These are phyloP conservation scores for Champsocephalus esox DNA, from an alignment of 2,797 vertebrate genomes.

Conservation along the genomic window DNA sequence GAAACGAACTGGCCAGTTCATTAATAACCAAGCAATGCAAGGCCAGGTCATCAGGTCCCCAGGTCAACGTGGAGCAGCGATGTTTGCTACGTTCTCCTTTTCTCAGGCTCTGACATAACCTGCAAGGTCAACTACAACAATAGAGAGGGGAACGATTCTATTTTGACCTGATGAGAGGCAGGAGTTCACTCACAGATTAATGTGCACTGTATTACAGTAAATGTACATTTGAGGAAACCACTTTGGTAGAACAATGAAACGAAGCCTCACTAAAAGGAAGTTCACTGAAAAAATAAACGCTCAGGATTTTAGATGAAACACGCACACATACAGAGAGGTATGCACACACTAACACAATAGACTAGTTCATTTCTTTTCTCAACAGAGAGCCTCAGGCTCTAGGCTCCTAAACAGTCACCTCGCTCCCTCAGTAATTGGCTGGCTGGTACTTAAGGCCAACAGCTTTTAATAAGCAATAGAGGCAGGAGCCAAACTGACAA, in stretches of 20 bases:
- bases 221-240: slow-evolving; percentile 76
- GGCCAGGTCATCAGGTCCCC: slow-evolving; percentile 62
- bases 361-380: slow-evolving; percentile 54
- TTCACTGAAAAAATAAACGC: slow-evolving; percentile 67
- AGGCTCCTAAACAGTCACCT: slow-evolving; percentile 74
- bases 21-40: slow-evolving; percentile 63
- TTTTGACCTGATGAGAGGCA: slow-evolving; percentile 71
- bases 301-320: slow-evolving; percentile 52
- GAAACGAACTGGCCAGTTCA: slow-evolving; percentile 64
- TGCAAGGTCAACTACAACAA: slow-evolving; percentile 76
- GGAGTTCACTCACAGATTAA: slow-evolving; percentile 70
- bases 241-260: slow-evolving; percentile 80
- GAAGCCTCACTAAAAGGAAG: slow-evolving; percentile 65
- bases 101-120: slow-evolving; percentile 74
- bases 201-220: slow-evolving; percentile 69
- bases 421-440: slow-evolving; percentile 83
- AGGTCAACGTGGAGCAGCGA: slow-evolving; percentile 49
- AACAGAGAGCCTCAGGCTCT: slow-evolving; percentile 64
- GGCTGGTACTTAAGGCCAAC: slow-evolving; percentile 87
- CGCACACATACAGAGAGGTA: slow-evolving; percentile 29
- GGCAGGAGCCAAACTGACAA: slow-evolving; percentile 87
- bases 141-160: slow-evolving; percentile 57
- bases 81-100: slow-evolving; percentile 61
- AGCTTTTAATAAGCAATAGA: slow-evolving; percentile 90
- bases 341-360: slow-evolving; percentile 67